A percentile compares a stretch with the other conserved stretches of the same genome.
These are phyloP conservation scores for Cydia fagiglandana DNA, from an alignment of 1,140 invertebrate species.

Conservation along the genomic window DNA sequence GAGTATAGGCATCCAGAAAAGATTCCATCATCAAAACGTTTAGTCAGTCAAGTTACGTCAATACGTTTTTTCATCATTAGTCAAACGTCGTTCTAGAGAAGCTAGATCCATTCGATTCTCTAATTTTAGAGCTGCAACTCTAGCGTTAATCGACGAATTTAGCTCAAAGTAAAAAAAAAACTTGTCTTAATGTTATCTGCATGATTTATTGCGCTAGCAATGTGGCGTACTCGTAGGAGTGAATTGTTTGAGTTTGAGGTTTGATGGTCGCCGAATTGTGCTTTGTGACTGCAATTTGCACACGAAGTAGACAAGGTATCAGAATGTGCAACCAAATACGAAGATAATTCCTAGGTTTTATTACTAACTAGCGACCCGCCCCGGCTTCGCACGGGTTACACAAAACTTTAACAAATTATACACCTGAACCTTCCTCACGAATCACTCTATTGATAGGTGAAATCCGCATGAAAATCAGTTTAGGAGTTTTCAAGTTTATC, in stretches of 20 bases:
- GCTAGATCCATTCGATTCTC: not conserved
- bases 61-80: not conserved
- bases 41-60: not conserved
- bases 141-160: conserved; percentile 44
- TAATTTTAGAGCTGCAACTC: conserved; percentile 36
- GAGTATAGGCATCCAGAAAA: not conserved
- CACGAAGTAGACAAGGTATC: not conserved
- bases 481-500: no score
- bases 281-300: not conserved
- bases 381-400: no score
- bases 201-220: conserved; percentile 24
- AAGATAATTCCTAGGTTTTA: no score
- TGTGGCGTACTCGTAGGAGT: conserved; percentile 5
- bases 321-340: not conserved
- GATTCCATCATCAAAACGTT: not conserved
- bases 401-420: no score
- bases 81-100: conserved; percentile 7
- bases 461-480: no score
- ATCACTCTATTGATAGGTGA: no score
- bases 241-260: not conserved
- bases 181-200: conserved; percentile 15
- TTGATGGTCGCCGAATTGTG: not conserved
- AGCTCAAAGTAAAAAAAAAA: conserved; percentile 34
- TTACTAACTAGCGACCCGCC: no score
- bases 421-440: no score